Base-by-base conservation (phyloP, 2,888 invertebrate species). In the Eledona agricola region DNA sequence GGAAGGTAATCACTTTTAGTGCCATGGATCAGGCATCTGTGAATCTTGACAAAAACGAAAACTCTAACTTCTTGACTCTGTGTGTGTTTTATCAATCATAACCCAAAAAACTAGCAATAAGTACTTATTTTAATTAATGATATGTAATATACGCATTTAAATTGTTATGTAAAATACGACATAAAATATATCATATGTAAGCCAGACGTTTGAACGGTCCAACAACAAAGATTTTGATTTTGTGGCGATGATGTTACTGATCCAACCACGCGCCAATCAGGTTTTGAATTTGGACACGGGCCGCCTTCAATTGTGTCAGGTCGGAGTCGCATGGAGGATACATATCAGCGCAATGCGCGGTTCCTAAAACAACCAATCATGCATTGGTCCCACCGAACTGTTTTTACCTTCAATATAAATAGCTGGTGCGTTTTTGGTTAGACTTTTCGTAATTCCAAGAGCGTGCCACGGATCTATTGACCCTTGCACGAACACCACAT, bases 331-430 rank as follows among this genome's bases (percentile, higher is more conserved):
- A 77, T 3, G 84, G 77, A 15, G 94, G 93, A 72, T 95, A 95
- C 92, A 95, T 92, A 71, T 94, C 89, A 1, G 95, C 94, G 75
- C 95, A 96, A 73, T 96, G 95, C 3, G 95, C 94, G n/a, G 94
- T 93, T 23, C 93, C 93, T 91, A 69, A 1, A 77, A 12, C n/a
- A n/a, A n/a, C n/a, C n/a, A n/a, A n/a, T n/a, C n/a, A n/a, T n/a
- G n/a, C n/a, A n/a, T n/a, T n/a, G n/a, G n/a, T n/a, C n/a, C n/a
- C n/a, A n/a, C n/a, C n/a, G n/a, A n/a, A n/a, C n/a, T n/a, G n/a
- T n/a, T n/a, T 1, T 62, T 72, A 88, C 90, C 90, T 69, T 85
- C 77, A 22, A 92, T 90, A 59, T 80, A 89, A 64, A 92, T 87
- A 5, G 87, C 87, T n/a, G 89, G 88, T 1, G 84, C 82, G 31